A percentile compares a stretch with the other conserved stretches of the same genome.
Conservation (phyloP, 1,140 invertebrate species). For the Drosophila chauvacae region DNA sequence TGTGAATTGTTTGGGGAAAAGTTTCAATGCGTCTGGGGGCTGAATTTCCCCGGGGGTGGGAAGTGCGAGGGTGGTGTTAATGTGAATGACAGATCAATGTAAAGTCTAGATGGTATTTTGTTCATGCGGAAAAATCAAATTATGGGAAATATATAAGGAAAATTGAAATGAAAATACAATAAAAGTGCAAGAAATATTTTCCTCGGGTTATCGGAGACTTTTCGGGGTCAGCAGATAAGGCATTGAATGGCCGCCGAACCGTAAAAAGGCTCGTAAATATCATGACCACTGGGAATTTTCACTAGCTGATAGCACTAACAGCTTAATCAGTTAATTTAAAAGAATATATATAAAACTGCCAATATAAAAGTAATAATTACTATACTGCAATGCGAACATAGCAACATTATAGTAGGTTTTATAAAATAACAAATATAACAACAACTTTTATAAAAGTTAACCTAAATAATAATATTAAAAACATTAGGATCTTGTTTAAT, state of each 20-base stretch:
- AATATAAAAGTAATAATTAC: not conserved
- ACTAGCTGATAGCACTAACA: slow-evolving; percentile 10
- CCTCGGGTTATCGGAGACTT: slow-evolving; percentile 9
- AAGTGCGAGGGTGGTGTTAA: not conserved
- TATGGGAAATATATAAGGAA: not conserved
- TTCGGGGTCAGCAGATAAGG: slow-evolving; percentile 18
- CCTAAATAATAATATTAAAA: no score
- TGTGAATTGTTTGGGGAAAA: slow-evolving; percentile 21
- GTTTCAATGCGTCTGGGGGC: not conserved
- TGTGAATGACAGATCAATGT: slow-evolving; percentile 41
- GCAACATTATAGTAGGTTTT: not conserved
- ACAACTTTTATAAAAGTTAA: not conserved
- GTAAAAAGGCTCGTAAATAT: slow-evolving; percentile 5
- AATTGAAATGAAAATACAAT: slow-evolving; percentile 14
- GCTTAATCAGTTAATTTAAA: slow-evolving; percentile 20
- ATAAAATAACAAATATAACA: not conserved
- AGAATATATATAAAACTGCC: not conserved
- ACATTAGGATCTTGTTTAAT: no score
- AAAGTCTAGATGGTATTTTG: slow-evolving; percentile 26
- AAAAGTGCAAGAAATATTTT: slow-evolving; percentile 3
- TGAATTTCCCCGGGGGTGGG: not conserved
- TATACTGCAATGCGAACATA: not conserved
- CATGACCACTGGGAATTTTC: slow-evolving; percentile 17
- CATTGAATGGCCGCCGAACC: not conserved
- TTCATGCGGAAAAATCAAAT: slow-evolving; percentile 32